phyloP scores from a whole-genome alignment of 2,888 invertebrate genomes.

The Litoditis marina region DNA sequence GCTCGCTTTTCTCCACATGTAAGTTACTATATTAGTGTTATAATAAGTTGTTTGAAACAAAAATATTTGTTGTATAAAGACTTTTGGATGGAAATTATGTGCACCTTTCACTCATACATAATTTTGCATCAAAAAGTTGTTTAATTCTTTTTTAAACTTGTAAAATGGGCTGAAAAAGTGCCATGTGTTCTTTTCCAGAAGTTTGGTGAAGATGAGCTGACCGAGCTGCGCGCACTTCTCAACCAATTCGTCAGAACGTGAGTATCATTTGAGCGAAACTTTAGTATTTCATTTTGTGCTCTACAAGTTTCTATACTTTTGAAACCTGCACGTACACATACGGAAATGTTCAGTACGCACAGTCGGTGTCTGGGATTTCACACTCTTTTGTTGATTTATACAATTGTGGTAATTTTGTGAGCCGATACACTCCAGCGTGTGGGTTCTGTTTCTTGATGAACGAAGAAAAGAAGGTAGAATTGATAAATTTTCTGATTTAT shows the following conservation, averaged over 20 bases:
- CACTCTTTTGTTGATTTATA: too few relatives aligned
- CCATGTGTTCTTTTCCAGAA: constrained; percentile 8
- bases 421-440: too few relatives aligned
- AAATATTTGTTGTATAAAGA: not conserved
- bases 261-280: constrained; percentile 3
- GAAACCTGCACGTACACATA: too few relatives aligned
- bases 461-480: too few relatives aligned
- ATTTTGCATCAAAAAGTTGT: not conserved
- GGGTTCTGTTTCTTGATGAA: too few relatives aligned
- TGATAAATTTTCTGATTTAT: too few relatives aligned
- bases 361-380: too few relatives aligned
- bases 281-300: constrained; percentile 2
- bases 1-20: constrained; percentile 34
- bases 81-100: too few relatives aligned
- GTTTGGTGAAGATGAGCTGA: constrained; percentile 38
- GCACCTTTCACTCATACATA: constrained; percentile 2
- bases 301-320: too few relatives aligned
- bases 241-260: constrained; percentile 41
- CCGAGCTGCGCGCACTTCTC: constrained; percentile 36
- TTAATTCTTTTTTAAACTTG: not conserved
- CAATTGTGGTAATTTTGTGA: too few relatives aligned
- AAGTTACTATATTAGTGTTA: not conserved
- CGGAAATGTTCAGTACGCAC: too few relatives aligned
- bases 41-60: too few relatives aligned
- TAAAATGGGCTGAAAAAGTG: not conserved